These are phyloP conservation scores for Amphiprion ocellaris DNA, from an alignment of 2,113 vertebrate species.

Conservation along the genomic window DNA sequence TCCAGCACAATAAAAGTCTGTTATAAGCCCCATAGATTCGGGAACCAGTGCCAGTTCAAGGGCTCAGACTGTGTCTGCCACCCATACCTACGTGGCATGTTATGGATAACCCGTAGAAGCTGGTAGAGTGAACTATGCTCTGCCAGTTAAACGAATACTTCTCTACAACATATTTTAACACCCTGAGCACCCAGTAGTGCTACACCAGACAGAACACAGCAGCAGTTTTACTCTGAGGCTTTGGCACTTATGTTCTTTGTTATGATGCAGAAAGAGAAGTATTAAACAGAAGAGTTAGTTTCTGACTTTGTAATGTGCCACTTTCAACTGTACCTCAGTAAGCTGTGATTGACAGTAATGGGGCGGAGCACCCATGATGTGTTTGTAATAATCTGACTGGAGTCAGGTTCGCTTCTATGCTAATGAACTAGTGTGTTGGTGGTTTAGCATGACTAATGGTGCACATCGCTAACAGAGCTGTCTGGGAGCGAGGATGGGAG, in stretches of 20 bases:
- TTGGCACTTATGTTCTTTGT: conserved; percentile 40
- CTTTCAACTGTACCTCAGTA: conserved; percentile 63
- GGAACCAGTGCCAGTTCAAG: conserved; percentile 16
- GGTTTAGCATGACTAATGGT: conserved; percentile 82
- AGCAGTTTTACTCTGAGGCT: conserved; percentile 12
- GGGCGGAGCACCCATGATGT: conserved; percentile 75
- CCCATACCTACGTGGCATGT: conserved; percentile 9
- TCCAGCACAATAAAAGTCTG: conserved; percentile 45
- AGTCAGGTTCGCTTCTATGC: conserved; percentile 78
- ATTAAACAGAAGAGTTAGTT: conserved; percentile 57
- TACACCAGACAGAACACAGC: not conserved
- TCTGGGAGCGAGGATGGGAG: conserved; percentile 56
- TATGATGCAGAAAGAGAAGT: conserved; percentile 47
- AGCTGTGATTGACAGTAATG: conserved; percentile 78
- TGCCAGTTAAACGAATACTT: conserved; percentile 28
- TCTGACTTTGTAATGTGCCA: conserved; percentile 65
- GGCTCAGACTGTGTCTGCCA: conserved; percentile 30
- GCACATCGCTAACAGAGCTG: conserved; percentile 72
- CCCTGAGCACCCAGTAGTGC: not conserved
- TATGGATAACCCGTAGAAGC: conserved; percentile 19
- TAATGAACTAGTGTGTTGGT: conserved; percentile 78
- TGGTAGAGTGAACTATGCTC: conserved; percentile 14
- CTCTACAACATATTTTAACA: conserved; percentile 26
- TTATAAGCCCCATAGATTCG: conserved; percentile 53
- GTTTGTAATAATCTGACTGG: conserved; percentile 81